Base-by-base conservation (phyloP, 2,888 invertebrate species). In the Tachina fera region DNA sequence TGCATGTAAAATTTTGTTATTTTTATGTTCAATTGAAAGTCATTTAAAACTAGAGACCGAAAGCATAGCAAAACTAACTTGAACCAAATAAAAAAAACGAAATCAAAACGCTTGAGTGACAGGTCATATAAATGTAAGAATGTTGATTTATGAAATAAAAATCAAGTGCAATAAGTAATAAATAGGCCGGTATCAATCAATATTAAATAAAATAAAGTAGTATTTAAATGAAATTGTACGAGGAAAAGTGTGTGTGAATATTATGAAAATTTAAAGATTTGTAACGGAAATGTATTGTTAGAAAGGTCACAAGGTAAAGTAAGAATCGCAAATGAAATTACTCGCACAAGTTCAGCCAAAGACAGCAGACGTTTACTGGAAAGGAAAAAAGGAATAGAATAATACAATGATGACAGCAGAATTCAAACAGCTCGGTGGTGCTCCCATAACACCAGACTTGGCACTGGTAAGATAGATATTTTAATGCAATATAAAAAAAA, bases 361-460 rank as follows among this genome's bases (percentile, higher is more conserved):
- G 49, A 31, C 13, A 80, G 61, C 10, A 72, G 83, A 86, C 86
- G 85, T 78, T 65, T 72, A 11, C 8, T 43, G 9, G 22, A 61
- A 60, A 76, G 45, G 39, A 39, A 47, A n/a, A 13, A 80, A 53
- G 74, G 19, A 10, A 43, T 22, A 49, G 60, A 22, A 51, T 16
- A 47, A 68, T 19, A 53, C 19, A 56, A 83, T 58, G 22, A 92
- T 92, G 92, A 88, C 89, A 86, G 88, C 88, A 74, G 88, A 90
- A 82, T 91, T 90, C 85, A 87, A 93, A 93, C 71, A 95, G 94
- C 58, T 91, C 84, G 92, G 91, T 83, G 96, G 96, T 3, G 93
- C 92, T 61, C 95, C 96, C 14, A 95, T 96, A 79, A 94, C 95
- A 39, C 94, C 94, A 77, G 94, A 95, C 83, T 91, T 94, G 86